These are phyloP conservation scores for Engraulis encrasicolus DNA, from an alignment of 2,113 vertebrate species.

Conservation along the genomic window DNA sequence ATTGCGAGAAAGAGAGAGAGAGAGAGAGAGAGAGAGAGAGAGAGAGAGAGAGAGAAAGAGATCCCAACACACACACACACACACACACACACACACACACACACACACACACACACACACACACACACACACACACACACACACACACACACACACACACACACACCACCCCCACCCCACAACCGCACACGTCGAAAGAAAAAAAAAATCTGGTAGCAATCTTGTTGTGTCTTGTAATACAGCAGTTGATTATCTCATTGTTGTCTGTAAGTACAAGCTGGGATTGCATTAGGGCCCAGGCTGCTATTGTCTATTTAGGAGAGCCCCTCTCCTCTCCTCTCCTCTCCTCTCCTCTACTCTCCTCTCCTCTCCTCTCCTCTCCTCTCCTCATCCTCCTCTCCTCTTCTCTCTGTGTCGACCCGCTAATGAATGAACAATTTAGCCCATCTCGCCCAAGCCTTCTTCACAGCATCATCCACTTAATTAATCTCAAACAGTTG, in stretches of 20 bases:
- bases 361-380: no score
- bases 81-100: not conserved
- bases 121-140: slow-evolving; percentile 33
- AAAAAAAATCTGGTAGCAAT: slow-evolving; percentile 40
- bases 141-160: slow-evolving; percentile 45
- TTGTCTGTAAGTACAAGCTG: slow-evolving; percentile 99
- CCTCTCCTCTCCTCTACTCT: no score
- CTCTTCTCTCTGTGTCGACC: slow-evolving; percentile 87
- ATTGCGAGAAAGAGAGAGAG: no score
- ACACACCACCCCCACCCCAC: no score
- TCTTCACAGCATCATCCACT: slow-evolving; percentile 92
- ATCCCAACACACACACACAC: not conserved
- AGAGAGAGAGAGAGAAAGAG: no score
- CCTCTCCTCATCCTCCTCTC: no score
- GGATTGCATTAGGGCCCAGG: slow-evolving; percentile 97
- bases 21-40: no score
- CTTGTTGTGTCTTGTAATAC: slow-evolving; percentile 88
- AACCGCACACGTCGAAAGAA: slow-evolving; percentile 32
- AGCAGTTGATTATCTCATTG: slow-evolving; percentile 98
- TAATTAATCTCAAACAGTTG: slow-evolving; percentile 90
- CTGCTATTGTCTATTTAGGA: slow-evolving; percentile 90
- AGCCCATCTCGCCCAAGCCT: slow-evolving; percentile 93
- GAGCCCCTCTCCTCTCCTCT: no score
- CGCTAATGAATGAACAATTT: slow-evolving; percentile 99
- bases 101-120: not conserved